A percentile compares a stretch with the other conserved stretches of the same genome.
Conservation (phyloP, 2,888 invertebrate genomes). For the Lissonota sp. region DNA sequence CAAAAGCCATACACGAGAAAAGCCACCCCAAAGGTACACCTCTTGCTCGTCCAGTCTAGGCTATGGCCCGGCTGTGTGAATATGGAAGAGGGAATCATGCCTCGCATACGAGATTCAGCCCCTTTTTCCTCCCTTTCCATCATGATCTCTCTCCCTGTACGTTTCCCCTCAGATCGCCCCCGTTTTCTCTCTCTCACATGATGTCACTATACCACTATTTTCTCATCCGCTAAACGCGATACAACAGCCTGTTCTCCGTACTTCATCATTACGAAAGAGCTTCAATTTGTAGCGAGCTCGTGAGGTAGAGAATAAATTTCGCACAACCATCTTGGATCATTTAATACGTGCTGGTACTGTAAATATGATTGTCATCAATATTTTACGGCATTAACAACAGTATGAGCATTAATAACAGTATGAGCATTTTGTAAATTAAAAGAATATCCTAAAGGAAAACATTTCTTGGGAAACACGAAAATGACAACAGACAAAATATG, state of each 20-base stretch:
- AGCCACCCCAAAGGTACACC: not conserved
- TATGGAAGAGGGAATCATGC: conserved; percentile 60
- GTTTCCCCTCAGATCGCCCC: not conserved
- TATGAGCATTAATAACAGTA: no score
- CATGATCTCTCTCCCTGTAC: not conserved
- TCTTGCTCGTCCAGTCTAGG: conserved; percentile 4
- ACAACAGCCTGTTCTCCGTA: no score
- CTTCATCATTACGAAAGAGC: conserved; percentile 14
- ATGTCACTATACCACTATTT: conserved; percentile 3
- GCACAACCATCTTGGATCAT: no score
- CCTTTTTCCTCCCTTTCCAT: conserved; percentile 35
- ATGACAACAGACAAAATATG: no score
- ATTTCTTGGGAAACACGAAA: no score
- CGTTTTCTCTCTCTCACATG: conserved; percentile 9
- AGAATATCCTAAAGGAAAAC: no score
- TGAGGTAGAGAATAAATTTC: conserved; percentile 2
- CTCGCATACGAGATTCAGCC: conserved; percentile 62
- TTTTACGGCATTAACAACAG: no score
- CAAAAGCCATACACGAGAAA: not conserved
- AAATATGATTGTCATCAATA: no score
- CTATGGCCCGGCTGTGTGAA: conserved; percentile 41
- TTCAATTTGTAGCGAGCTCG: conserved; percentile 31
- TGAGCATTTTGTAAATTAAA: no score
- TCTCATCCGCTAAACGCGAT: not conserved
- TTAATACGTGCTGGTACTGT: no score